Evolutionary conservation across 2,113 vertebrate genomes (phyloP), one percentile per base, ranked within the genome.

Genomic region (Syrrhaptes paradoxus): DNA sequence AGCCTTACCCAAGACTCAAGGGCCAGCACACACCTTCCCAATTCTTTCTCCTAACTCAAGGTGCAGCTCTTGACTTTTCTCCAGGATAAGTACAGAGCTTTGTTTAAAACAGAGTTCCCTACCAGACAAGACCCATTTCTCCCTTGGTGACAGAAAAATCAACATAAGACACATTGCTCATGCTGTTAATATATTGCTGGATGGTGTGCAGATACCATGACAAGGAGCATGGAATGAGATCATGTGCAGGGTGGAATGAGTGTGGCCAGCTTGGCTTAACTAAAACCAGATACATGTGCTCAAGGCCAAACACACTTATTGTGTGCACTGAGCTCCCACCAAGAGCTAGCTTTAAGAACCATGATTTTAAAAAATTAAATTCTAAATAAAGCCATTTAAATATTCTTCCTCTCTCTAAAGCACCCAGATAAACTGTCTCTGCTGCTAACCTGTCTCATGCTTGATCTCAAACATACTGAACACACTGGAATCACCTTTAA

Each of bases 181-280:
- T 1, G 7, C 78, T 85, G 51, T 78, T 95, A 88, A 83, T 89
- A 82, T 70, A 79, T 54, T 92, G 91, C 85, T 84, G 93, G 95
- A 89, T 92, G 85, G 88, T 86, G 88, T 93, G 86, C 90, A 65
- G 90, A 95, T 86, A 96, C 77, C 76, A 90, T 75, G 93, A 92
- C 88, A 92, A 73, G 87, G 51, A 94, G 58, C 76, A 57, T 19
- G 57, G 88, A 96, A 89, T 94, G 93, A 97, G 95, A 95, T 93
- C 95, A 95, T 81, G 79, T 78, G 55, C 90, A 78, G 92, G 79
- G 65, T 45, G 79, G 88, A 95, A 94, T 80, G 83, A 95, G 87
- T 77, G 65, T 45, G 93, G 96, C 88, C 92, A 95, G 83, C 83
- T 63, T 93, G 93, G 85, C 61, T 93, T 96, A 96, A 97, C 76